Percentiles rank a stretch among this genome's conserved stretches.
Conservation (phyloP, 2,113 vertebrate genomes). For the Eleginops maclovinus region DNA sequence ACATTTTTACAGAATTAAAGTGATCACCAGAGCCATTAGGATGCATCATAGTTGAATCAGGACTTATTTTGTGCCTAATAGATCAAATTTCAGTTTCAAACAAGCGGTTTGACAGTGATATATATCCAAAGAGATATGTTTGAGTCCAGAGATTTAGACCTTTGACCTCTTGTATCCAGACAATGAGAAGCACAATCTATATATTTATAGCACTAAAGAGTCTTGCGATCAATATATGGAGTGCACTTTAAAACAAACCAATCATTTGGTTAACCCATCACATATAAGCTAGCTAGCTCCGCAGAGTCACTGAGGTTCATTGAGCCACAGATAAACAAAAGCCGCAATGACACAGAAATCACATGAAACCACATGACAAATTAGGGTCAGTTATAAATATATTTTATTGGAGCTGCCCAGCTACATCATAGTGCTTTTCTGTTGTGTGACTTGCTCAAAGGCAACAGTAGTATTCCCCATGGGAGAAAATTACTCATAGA, state of each 20-base stretch:
- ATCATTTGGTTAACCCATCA: neutral
- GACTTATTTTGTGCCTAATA: neutral
- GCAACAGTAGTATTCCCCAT: slow-evolving; percentile 20
- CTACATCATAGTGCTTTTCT: slow-evolving; percentile 9
- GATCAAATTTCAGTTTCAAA: too few species aligned
- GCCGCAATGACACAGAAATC: slow-evolving; percentile 18
- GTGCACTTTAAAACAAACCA: slow-evolving; percentile 6
- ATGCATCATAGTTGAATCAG: neutral
- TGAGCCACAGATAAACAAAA: slow-evolving; percentile 8
- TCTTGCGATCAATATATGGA: slow-evolving; percentile 9
- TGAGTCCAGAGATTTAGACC: slow-evolving; percentile 19
- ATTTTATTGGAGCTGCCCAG: neutral
- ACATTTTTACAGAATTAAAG: neutral
- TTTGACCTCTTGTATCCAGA: neutral
- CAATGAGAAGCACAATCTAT: neutral
- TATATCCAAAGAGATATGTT: neutral
- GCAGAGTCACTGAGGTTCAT: neutral
- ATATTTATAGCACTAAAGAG: neutral
- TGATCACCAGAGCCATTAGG: neutral
- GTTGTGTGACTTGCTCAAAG: slow-evolving; percentile 57
- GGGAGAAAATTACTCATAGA: slow-evolving; percentile 55
- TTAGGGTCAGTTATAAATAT: slow-evolving; percentile 41
- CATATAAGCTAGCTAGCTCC: neutral
- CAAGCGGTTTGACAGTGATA: too few species aligned
- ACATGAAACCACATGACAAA: slow-evolving; percentile 33